Percentiles rank a stretch among this genome's conserved stretches.
phyloP scores from a whole-genome alignment of 2,888 invertebrate genomes.

The Chironomus tentans region DNA sequence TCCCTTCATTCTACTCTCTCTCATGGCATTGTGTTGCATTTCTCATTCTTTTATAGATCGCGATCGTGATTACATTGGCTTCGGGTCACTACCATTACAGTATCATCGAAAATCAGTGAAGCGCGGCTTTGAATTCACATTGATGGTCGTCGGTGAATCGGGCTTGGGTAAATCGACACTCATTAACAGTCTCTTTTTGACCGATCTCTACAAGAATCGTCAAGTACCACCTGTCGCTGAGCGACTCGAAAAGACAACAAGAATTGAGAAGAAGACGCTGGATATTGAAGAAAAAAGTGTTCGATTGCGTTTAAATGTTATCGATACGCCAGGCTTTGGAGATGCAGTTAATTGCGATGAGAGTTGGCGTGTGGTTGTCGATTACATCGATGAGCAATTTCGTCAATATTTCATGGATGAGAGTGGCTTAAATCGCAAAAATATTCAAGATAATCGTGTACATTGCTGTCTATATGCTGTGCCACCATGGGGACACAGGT shows the following conservation, averaged over 20 bases:
- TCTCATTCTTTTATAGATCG: conserved; percentile 7
- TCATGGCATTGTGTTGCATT: not conserved
- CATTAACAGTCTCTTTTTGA: conserved; percentile 87
- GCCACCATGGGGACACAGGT: conserved; percentile 94
- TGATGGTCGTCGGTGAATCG: conserved; percentile 93
- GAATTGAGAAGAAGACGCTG: conserved; percentile 72
- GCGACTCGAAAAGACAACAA: conserved; percentile 59
- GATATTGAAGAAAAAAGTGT: conserved; percentile 93
- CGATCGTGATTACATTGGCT: conserved; percentile 81
- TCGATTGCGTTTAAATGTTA: conserved; percentile 78
- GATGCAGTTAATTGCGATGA: conserved; percentile 90
- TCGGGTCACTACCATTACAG: conserved; percentile 91
- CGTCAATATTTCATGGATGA: conserved; percentile 80
- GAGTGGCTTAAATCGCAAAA: conserved; percentile 87
- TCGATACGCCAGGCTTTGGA: conserved; percentile 94
- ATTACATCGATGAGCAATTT: conserved; percentile 87
- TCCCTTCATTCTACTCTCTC: not conserved
- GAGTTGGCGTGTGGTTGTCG: conserved; percentile 84
- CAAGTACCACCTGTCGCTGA: conserved; percentile 48
- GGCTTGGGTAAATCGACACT: conserved; percentile 92
- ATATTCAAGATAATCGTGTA: conserved; percentile 91
- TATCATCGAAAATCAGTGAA: conserved; percentile 95
- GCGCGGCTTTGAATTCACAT: conserved; percentile 90
- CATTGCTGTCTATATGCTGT: conserved; percentile 95
- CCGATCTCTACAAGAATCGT: conserved; percentile 83